A percentile compares a stretch with the other conserved stretches of the same genome.
Evolutionary conservation across 2,797 vertebrate genomes (phyloP).

Genomic region (Fistularia commersonii): DNA sequence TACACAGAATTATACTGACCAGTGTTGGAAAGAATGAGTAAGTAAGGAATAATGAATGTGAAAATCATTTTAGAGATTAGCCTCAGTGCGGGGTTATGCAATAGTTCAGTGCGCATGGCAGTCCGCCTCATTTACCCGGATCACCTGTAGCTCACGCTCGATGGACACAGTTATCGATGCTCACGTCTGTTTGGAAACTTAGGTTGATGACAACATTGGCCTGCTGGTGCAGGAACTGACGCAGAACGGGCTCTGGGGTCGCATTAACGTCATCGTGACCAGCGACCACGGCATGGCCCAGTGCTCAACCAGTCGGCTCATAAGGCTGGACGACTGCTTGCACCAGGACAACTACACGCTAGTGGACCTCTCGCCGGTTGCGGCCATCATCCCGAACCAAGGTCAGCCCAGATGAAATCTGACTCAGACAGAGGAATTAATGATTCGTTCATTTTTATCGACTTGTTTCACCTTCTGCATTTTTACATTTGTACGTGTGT

Average conservation of each 20-base stretch:
- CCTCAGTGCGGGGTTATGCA: too few relatives aligned
- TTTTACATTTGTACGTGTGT: not conserved
- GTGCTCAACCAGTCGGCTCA: constrained; percentile 81
- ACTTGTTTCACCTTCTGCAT: not conserved
- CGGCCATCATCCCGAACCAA: constrained; percentile 81
- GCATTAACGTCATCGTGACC: constrained; percentile 85
- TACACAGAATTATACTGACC: too few relatives aligned
- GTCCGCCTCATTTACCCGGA: too few relatives aligned
- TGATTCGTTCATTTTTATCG: not conserved
- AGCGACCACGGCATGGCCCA: constrained; percentile 97
- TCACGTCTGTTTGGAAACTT: not conserved
- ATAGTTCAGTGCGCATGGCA: too few relatives aligned
- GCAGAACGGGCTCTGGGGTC: constrained; percentile 81
- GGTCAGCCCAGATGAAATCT: constrained; percentile 60
- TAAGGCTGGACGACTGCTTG: constrained; percentile 82
- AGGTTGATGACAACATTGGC: constrained; percentile 84
- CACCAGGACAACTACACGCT: constrained; percentile 72
- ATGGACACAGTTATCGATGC: not conserved
- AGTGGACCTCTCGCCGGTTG: constrained; percentile 81
- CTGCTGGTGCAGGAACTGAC: constrained; percentile 79
- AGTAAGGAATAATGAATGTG: too few relatives aligned
- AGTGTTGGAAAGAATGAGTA: too few relatives aligned
- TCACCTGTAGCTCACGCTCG: too few relatives aligned
- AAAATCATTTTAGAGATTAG: too few relatives aligned
- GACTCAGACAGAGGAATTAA: not conserved